Conservation (phyloP, 2,113 vertebrate species). For the Tapirus terrestris region DNA sequence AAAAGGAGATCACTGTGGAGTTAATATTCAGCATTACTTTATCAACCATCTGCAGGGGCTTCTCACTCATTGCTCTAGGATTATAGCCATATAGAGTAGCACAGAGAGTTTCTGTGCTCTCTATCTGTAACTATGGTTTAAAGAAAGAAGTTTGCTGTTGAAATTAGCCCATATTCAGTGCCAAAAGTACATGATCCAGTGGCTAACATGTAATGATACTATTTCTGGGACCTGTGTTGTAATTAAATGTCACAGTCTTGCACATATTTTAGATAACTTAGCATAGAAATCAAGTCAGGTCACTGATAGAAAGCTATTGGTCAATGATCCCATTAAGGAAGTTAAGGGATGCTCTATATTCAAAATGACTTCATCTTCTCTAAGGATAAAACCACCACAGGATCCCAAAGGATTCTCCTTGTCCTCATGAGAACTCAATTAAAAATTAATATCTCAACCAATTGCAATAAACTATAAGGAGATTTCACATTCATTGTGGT, state of each 20-base stretch:
- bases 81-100: background rate
- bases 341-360: slow-evolving; percentile 80
- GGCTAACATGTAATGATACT: slow-evolving; percentile 71
- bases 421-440: slow-evolving; percentile 75
- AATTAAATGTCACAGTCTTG: slow-evolving; percentile 76
- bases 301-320: slow-evolving; percentile 81
- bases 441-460: slow-evolving; percentile 75
- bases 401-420: slow-evolving; percentile 85
- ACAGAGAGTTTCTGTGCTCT: slow-evolving; percentile 12
- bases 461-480: slow-evolving; percentile 71
- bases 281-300: slow-evolving; percentile 82
- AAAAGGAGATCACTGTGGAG: background rate
- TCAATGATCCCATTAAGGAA: slow-evolving; percentile 86
- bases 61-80: background rate
- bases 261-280: slow-evolving; percentile 66
- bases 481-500: slow-evolving; percentile 71
- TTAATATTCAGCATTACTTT: slow-evolving; percentile 13
- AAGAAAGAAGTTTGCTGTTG: slow-evolving; percentile 64
- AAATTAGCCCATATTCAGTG: slow-evolving; percentile 69
- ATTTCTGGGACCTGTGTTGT: slow-evolving; percentile 71
- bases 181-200: slow-evolving; percentile 65
- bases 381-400: slow-evolving; percentile 84
- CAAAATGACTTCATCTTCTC: slow-evolving; percentile 85
- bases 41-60: background rate
- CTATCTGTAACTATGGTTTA: background rate